Conservation (phyloP, 2,113 vertebrate species). For the Syrrhaptes paradoxus region DNA sequence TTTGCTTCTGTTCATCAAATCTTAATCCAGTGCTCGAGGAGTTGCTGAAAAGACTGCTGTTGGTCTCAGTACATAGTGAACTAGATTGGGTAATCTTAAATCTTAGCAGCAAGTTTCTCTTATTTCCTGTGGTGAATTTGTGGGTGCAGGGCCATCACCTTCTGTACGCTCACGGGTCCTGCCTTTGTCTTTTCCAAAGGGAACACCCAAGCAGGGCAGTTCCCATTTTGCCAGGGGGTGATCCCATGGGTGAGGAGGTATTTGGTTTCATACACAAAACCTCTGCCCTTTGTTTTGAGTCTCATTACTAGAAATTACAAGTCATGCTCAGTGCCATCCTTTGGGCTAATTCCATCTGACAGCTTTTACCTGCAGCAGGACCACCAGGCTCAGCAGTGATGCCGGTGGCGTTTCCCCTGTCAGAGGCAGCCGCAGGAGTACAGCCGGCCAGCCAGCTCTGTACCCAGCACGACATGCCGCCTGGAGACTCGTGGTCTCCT, state of each 20-base stretch:
- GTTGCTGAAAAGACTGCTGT: neutral
- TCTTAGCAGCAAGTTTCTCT: neutral
- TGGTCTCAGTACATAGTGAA: neutral
- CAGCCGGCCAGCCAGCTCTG: neutral
- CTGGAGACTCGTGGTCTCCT: neutral
- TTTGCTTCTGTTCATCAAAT: neutral
- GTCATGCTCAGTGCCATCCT: neutral
- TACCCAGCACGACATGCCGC: neutral
- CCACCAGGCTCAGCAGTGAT: neutral
- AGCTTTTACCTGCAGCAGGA: neutral
- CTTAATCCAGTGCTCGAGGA: neutral
- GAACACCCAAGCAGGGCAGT: neutral
- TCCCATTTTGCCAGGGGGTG: neutral
- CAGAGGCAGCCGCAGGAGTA: neutral
- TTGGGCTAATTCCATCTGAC: neutral
- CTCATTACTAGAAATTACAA: neutral
- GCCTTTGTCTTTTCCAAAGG: neutral
- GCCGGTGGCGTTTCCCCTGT: neutral
- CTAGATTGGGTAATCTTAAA: neutral
- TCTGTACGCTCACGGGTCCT: neutral
- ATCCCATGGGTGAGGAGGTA: neutral
- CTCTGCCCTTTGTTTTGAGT: neutral
- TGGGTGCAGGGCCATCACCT: neutral
- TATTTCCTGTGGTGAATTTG: rapidly evolving
- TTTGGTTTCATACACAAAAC: neutral